Evolutionary conservation across 2,113 vertebrate genomes (phyloP).

Genomic region (Cygnus atratus): DNA sequence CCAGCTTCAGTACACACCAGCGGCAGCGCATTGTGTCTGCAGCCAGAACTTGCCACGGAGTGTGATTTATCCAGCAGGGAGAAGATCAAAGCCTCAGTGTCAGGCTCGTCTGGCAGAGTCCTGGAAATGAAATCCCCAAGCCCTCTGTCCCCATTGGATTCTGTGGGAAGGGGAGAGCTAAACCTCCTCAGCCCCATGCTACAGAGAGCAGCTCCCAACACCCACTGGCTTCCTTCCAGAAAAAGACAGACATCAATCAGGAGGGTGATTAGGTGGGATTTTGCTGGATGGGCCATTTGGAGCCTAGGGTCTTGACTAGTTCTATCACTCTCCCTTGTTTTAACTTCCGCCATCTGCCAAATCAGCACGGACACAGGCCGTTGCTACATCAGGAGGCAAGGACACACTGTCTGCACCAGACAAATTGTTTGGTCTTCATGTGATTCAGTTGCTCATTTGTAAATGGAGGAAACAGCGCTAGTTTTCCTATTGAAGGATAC

Average conservation of each 20-base stretch:
- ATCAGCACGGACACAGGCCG: background rate
- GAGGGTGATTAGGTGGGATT: background rate
- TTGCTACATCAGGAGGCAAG: background rate
- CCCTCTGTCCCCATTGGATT: background rate
- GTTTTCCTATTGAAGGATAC: background rate
- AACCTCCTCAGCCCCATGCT: background rate
- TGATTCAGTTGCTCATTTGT: fast-evolving
- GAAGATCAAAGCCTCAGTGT: background rate
- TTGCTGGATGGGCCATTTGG: fast-evolving
- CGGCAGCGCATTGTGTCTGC: fast-evolving
- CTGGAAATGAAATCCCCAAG: background rate
- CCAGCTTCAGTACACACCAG: background rate
- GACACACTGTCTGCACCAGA: background rate
- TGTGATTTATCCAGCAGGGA: background rate
- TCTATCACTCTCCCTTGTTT: background rate
- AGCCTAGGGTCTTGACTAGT: background rate
- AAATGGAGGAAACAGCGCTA: background rate
- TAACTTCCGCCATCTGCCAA: background rate
- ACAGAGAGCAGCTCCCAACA: background rate
- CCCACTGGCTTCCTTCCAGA: background rate
- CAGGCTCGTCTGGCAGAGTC: background rate
- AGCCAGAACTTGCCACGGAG: background rate
- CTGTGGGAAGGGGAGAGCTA: background rate
- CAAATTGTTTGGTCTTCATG: background rate
- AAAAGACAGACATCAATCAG: background rate